These are phyloP conservation scores for Nycteola revayana DNA, from an alignment of 2,888 invertebrate species.

Conservation along the genomic window DNA sequence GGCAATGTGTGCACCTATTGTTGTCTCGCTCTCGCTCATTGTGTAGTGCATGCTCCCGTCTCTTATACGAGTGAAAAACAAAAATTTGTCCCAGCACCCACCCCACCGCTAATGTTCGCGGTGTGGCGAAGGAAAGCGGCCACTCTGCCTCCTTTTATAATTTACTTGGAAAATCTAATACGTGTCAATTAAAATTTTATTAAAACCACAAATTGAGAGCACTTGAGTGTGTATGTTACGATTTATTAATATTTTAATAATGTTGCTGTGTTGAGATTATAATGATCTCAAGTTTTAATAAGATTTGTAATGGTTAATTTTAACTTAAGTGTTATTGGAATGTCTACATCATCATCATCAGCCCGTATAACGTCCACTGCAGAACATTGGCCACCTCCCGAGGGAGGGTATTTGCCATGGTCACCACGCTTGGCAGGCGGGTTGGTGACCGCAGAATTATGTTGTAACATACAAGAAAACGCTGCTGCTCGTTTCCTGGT, in stretches of 20 bases:
- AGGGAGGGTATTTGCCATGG: too few species aligned
- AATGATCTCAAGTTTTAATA: slow-evolving; percentile 1
- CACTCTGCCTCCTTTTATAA: slow-evolving; percentile 69
- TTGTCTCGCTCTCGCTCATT: slow-evolving; percentile 62
- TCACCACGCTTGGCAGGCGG: too few species aligned
- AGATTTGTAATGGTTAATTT: not conserved
- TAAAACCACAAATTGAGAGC: slow-evolving; percentile 60
- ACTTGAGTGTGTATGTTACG: slow-evolving; percentile 56
- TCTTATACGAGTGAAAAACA: slow-evolving; percentile 71
- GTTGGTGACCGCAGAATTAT: too few species aligned
- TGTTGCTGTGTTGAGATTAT: slow-evolving; percentile 36
- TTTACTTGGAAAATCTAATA: slow-evolving; percentile 75
- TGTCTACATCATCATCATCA: too few species aligned
- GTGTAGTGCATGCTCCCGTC: slow-evolving; percentile 39
- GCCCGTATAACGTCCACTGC: too few species aligned
- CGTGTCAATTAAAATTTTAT: slow-evolving; percentile 79
- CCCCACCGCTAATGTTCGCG: slow-evolving; percentile 67
- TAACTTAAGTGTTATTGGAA: too few species aligned
- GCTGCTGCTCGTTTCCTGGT: too few species aligned
- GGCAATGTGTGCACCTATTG: slow-evolving; percentile 76
- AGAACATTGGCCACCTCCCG: too few species aligned
- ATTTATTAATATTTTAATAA: slow-evolving; percentile 71
- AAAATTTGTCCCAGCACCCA: slow-evolving; percentile 72
- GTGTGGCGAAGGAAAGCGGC: slow-evolving; percentile 59
- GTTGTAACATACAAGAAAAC: too few species aligned